Evolutionary conservation across 2,113 vertebrate species (phyloP), one percentile per base, ranked within the genome.

Genomic region (Ploceus nigricollis): DNA sequence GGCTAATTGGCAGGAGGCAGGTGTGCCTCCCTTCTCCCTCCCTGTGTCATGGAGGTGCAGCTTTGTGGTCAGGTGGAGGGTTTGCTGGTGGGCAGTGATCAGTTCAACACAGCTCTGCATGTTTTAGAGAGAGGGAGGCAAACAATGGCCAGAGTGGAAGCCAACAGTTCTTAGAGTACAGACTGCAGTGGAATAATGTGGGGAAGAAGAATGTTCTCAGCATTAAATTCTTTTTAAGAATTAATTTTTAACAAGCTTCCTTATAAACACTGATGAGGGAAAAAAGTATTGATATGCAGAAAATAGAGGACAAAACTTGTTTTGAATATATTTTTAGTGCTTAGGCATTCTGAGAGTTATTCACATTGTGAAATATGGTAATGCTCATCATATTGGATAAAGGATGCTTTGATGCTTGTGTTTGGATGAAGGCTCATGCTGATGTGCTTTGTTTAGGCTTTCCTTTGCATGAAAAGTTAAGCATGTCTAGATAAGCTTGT

Each of bases 31-130:
- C 40, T 19, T 33, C 30, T 48, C 48, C 45, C 54, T 69, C 0
- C 0, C 9, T 5, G 9, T 50, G 66, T 6, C 19, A 0, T 13
- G 10, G 20, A 58, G 51, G 13, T 5, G 44, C 12, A 42, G 24
- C 12, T 65, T 15, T 17, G 14, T 37, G 37, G 10, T 6, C 6
- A 48, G 28, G 12, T 72, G 64, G 51, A n/a, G 64, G 17, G 13
- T 37, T 66, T 3, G 2, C 5, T 70, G 42, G 50, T 11, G 39
- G 44, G 28, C 16, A 87, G 11, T 28, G 37, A 24, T n/a, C 6
- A 27, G 18, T 45, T 51, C 40, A 21, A 45, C 33, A 20, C 6
- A 42, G 16, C 12, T 8, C 8, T 15, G 30, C 1, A 0, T 45
- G 23, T 20, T 54, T 60, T 31, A 40, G n/a, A 30, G 10, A 40